Conservation (phyloP, 2,797 vertebrate genomes). For the Salmo trutta region DNA sequence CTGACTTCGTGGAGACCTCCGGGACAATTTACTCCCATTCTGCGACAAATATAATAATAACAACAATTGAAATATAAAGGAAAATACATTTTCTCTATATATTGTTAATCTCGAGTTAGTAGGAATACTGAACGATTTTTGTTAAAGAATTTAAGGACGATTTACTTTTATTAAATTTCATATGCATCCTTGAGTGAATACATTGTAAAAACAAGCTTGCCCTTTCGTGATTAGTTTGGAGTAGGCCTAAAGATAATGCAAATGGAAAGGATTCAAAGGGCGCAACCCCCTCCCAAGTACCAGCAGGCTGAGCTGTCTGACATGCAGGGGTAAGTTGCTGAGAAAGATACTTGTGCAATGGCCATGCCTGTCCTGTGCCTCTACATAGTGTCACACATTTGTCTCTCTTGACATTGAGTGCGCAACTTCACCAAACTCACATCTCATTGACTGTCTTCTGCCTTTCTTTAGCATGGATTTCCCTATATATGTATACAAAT, state of each 20-base stretch:
- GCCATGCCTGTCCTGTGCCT: background rate
- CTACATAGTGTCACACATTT: background rate
- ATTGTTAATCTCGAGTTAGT: background rate
- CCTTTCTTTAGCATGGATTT: conserved; percentile 87
- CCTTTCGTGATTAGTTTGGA: conserved; percentile 48
- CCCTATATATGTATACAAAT: conserved; percentile 94
- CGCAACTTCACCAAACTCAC: background rate
- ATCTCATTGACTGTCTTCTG: conserved; percentile 11
- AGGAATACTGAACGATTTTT: background rate
- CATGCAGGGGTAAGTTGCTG: conserved; percentile 84
- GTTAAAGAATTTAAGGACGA: conserved; percentile 12
- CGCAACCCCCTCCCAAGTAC: conserved; percentile 89
- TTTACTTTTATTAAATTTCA: conserved; percentile 30
- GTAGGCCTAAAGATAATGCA: conserved; percentile 36
- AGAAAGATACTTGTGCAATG: background rate
- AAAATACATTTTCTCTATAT: background rate
- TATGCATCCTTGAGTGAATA: conserved; percentile 53
- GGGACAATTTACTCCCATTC: conserved; percentile 23
- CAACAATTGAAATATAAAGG: background rate
- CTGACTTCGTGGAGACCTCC: conserved; percentile 30
- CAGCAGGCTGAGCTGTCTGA: conserved; percentile 80
- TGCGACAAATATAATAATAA: background rate
- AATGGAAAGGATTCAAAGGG: conserved; percentile 89
- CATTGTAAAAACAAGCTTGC: conserved; percentile 38
- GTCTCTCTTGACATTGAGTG: background rate